Evolutionary conservation across 2,888 invertebrate species (phyloP).

Genomic region (Troides helena): DNA sequence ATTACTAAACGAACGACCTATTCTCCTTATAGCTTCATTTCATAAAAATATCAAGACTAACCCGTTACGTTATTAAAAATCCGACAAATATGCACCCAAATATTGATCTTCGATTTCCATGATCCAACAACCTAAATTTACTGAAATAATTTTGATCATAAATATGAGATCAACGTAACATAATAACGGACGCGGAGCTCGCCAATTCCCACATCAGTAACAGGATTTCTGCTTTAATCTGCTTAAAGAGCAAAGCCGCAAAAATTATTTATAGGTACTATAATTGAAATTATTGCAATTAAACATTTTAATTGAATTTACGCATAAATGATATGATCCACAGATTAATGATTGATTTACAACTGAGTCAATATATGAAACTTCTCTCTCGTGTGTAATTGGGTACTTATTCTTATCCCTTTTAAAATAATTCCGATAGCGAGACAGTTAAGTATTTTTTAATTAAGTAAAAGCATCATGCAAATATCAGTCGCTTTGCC

Average conservation of each 20-base stretch:
- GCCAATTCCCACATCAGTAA: conserved; percentile 10
- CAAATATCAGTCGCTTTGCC: conserved; percentile 9
- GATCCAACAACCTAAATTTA: not conserved
- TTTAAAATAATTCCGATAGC: not conserved
- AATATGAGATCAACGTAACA: conserved; percentile 9
- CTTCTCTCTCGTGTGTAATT: not conserved
- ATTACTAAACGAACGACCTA: too few species aligned
- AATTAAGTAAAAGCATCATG: conserved; percentile 8
- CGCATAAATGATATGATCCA: not conserved
- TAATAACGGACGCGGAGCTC: conserved; percentile 3
- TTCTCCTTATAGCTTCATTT: too few species aligned
- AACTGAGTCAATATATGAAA: too few species aligned
- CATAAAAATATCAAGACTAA: too few species aligned
- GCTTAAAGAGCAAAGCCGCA: conserved; percentile 9
- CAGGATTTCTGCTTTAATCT: conserved; percentile 6
- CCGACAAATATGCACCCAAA: too few species aligned
- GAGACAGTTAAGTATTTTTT: too few species aligned
- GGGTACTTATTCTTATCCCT: not conserved
- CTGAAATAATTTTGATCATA: conserved; percentile 5
- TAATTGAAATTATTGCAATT: not conserved
- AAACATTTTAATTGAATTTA: conserved; percentile 4
- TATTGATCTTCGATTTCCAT: not conserved
- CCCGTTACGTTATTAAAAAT: too few species aligned
- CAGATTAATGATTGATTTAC: not conserved
- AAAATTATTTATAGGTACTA: not conserved